Evolutionary conservation across 1,140 invertebrate species (phyloP), one percentile per base, ranked within the genome.

Genomic region (Drosophila truncata): DNA sequence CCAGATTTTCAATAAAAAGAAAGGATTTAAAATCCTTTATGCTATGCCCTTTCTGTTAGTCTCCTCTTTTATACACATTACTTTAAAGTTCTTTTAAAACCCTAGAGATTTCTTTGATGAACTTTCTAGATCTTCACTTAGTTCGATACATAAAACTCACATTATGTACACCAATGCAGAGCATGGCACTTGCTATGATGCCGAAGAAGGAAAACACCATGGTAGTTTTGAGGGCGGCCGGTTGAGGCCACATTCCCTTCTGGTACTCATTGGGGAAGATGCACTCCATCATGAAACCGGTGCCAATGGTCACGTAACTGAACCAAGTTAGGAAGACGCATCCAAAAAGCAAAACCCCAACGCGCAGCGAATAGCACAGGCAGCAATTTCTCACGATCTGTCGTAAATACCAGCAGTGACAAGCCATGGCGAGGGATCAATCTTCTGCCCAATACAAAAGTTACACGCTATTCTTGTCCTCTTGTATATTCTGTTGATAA

Each of bases 171-270:
- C 81, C 86, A 2, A 90, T 37, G 58, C 82, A 82, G 4, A 90
- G 33, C 66, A 90, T 42, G 9, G 70, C 37, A 2, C 85, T 13
- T 3, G 49, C 41, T 7, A 79, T 11, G 27, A 84, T 49, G 6
- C 85, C 85, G n/a, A 90, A 90, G 39, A 85, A 91, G 5, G 78
- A 76, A 16, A 90, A 90, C 3, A 90, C 64, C 75, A 91, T 82
- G 18, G 86, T 91, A 11, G 78, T 79, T 47, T 90, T 90, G 3
- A 88, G 71, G n/a, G 86, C 86, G 11, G 81, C 52, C 11, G 61
- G 54, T 6, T 74, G 47, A 10, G 75, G 70, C 8, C 41, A 4
- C 3, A 0, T 8, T 27, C 9, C 0, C 27, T 20, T 31, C 14
- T 71, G 69, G 49, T 91, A 91, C 42, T 90, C 85, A 14, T 79